Evolutionary conservation across 2,113 vertebrate species (phyloP).

Genomic region (Addax nasomaculatus): DNA sequence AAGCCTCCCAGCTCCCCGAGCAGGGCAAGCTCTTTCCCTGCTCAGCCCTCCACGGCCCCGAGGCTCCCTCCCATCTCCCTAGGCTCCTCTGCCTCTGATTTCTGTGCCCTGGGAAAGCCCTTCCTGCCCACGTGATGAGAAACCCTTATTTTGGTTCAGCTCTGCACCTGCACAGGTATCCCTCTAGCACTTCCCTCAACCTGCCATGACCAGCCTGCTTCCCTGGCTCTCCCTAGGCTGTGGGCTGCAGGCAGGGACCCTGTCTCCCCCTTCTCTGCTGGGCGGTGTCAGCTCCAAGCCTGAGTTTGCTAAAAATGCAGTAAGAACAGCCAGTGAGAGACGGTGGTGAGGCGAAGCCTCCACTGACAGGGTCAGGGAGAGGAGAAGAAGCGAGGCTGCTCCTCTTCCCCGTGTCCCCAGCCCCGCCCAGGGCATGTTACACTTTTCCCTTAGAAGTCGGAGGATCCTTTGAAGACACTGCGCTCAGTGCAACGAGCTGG

Average conservation of each 20-base stretch:
- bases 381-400: not conserved
- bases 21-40: not conserved
- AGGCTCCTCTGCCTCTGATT: not conserved
- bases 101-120: not conserved
- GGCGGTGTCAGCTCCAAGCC: not conserved
- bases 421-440: not conserved
- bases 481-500: not conserved
- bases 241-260: not conserved
- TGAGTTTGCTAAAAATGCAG: not conserved
- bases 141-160: rapidly evolving
- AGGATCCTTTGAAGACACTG: not conserved
- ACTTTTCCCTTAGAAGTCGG: not conserved
- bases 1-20: not conserved
- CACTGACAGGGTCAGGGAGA: no score
- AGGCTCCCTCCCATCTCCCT: rapidly evolving
- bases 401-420: not conserved
- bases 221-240: rapidly evolving
- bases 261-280: not conserved
- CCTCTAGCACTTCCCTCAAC: no score
- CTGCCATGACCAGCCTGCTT: not conserved
- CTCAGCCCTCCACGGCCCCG: rapidly evolving
- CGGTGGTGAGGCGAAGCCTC: not conserved
- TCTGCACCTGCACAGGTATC: not conserved
- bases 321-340: not conserved
- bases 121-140: rapidly evolving